Evolutionary conservation across 2,113 vertebrate genomes (phyloP).

Genomic region (Dipodomys spectabilis): DNA sequence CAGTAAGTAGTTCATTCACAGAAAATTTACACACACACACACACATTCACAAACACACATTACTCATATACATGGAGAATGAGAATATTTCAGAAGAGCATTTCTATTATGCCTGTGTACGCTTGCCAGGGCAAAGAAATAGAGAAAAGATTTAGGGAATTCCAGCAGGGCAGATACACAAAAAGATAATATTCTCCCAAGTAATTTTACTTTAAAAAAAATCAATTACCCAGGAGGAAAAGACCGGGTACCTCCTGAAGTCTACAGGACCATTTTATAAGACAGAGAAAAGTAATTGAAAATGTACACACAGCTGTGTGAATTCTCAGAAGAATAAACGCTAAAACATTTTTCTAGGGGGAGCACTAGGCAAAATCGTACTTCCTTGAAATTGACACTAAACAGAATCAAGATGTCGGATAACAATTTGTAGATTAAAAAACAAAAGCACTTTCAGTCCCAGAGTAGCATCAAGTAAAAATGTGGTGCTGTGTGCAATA

Average conservation of each 20-base stretch:
- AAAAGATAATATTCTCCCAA: constrained; percentile 49
- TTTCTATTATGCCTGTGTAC: background rate
- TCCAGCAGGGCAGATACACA: constrained; percentile 29
- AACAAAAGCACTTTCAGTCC: constrained; percentile 32
- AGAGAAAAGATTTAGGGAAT: constrained; percentile 6
- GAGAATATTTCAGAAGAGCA: background rate
- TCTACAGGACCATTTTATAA: background rate
- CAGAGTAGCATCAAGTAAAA: constrained; percentile 11
- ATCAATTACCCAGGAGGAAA: constrained; percentile 19
- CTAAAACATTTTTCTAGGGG: constrained; percentile 42
- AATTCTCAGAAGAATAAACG: constrained; percentile 57
- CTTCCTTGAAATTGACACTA: constrained; percentile 59
- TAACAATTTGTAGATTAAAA: background rate
- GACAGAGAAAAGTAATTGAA: constrained; percentile 57
- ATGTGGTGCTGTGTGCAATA: background rate
- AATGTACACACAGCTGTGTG: constrained; percentile 28
- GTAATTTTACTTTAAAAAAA: constrained; percentile 54
- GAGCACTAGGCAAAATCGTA: background rate
- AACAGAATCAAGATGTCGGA: constrained; percentile 56
- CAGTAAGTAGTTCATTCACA: constrained; percentile 5
- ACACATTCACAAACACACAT: background rate
- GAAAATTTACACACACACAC: background rate
- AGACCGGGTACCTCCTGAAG: background rate
- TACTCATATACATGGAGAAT: background rate
- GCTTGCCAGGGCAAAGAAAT: background rate